These are phyloP conservation scores for Elymnias hypermnestra DNA, from an alignment of 1,140 invertebrate genomes.

Conservation along the genomic window DNA sequence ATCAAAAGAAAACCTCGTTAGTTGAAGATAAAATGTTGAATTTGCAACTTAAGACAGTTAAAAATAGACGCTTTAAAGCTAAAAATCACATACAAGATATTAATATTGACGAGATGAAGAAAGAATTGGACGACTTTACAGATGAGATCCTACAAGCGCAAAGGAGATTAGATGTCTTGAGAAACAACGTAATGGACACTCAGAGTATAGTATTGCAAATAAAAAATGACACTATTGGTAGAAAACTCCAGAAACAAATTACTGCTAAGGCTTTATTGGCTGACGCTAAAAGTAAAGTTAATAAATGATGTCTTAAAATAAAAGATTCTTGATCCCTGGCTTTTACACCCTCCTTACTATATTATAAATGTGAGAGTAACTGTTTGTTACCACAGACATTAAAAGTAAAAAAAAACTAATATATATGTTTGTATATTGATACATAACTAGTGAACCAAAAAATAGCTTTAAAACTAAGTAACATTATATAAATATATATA, in stretches of 20 bases:
- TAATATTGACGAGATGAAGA: constrained; percentile 26
- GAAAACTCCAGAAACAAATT: constrained; percentile 33
- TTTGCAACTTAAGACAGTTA: constrained; percentile 38
- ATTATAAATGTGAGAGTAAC: too few species aligned
- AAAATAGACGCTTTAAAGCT: constrained; percentile 29
- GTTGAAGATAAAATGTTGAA: constrained; percentile 54
- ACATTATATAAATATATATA: too few species aligned
- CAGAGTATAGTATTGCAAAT: constrained; percentile 43
- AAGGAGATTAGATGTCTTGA: constrained; percentile 35
- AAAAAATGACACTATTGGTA: constrained; percentile 35
- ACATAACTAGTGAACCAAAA: too few species aligned
- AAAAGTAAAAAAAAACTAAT: too few species aligned
- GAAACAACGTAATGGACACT: constrained; percentile 32
- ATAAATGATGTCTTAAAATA: constrained; percentile 7
- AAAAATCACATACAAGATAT: constrained; percentile 33
- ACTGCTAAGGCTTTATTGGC: constrained; percentile 34
- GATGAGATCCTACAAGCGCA: constrained; percentile 34
- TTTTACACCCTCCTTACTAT: too few species aligned
- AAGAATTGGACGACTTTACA: constrained; percentile 42
- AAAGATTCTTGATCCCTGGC: background rate
- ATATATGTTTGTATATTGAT: too few species aligned
- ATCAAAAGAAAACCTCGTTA: constrained; percentile 42
- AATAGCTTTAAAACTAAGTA: too few species aligned
- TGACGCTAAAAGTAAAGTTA: constrained; percentile 34
- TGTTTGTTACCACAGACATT: background rate